Evolutionary conservation across 2,888 invertebrate species (phyloP).

Genomic region (Lochmaea crataegi): DNA sequence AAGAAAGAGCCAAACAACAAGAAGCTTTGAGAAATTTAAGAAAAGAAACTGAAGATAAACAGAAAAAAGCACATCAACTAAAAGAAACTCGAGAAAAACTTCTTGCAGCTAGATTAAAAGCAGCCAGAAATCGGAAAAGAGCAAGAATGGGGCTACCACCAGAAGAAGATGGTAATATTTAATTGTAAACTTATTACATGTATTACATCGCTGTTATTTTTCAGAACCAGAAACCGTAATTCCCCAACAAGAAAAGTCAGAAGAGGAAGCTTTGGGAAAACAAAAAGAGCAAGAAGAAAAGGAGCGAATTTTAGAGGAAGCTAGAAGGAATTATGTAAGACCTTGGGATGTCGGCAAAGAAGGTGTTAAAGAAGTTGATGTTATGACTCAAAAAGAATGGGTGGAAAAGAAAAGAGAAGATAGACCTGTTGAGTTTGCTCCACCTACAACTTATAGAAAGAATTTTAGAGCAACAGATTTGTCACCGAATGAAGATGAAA

Average conservation of each 20-base stretch:
- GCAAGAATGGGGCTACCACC: slow-evolving; percentile 80
- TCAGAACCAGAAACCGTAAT: slow-evolving; percentile 45
- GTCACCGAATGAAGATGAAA: too few relatives aligned
- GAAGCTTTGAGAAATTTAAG: slow-evolving; percentile 78
- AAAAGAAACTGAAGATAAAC: slow-evolving; percentile 76
- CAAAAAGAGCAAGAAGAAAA: slow-evolving; percentile 59
- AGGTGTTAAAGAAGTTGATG: slow-evolving; percentile 68
- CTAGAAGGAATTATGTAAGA: slow-evolving; percentile 70
- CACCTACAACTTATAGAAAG: slow-evolving; percentile 63
- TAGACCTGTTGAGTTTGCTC: slow-evolving; percentile 83
- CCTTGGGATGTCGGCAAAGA: slow-evolving; percentile 82
- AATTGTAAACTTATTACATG: slow-evolving; percentile 27
- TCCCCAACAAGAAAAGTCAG: slow-evolving; percentile 41
- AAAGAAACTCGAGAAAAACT: slow-evolving; percentile 74
- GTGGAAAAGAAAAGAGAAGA: slow-evolving; percentile 79
- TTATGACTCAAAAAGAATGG: slow-evolving; percentile 83
- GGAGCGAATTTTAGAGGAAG: slow-evolving; percentile 65
- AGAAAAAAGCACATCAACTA: slow-evolving; percentile 72
- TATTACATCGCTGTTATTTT: slow-evolving; percentile 13
- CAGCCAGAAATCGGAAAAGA: slow-evolving; percentile 79
- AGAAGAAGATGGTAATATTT: slow-evolving; percentile 67
- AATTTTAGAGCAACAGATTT: slow-evolving; percentile 43
- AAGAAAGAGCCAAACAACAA: slow-evolving; percentile 83
- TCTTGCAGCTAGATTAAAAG: slow-evolving; percentile 76
- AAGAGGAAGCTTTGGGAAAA: slow-evolving; percentile 49